Percentiles rank a stretch among this genome's conserved stretches.
These are phyloP conservation scores for Hartigia nigra DNA, from an alignment of 2,888 invertebrate genomes.

Conservation along the genomic window DNA sequence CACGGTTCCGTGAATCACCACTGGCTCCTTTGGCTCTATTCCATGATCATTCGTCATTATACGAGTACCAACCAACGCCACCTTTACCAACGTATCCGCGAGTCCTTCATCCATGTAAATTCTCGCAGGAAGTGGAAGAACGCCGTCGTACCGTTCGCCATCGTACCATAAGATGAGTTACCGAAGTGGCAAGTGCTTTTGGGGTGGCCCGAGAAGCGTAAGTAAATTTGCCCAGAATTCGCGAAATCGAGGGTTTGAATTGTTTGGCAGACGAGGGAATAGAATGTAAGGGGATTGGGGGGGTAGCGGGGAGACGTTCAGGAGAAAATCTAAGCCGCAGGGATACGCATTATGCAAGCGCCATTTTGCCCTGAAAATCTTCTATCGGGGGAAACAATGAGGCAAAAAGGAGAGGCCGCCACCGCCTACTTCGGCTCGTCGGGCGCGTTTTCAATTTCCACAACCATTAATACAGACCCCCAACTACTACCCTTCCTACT, in stretches of 20 bases:
- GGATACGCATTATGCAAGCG: neutral
- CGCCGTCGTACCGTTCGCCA: neutral
- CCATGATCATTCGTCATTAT: conserved; percentile 3
- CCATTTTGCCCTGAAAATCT: conserved; percentile 9
- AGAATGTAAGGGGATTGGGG: neutral
- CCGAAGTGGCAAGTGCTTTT: neutral
- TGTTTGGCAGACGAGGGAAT: neutral
- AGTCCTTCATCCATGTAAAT: neutral
- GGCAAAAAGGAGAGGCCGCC: conserved; percentile 18
- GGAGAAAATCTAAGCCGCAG: neutral
- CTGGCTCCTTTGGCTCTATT: conserved; percentile 6
- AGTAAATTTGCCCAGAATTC: neutral
- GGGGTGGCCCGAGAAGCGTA: neutral
- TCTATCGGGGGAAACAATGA: conserved; percentile 6
- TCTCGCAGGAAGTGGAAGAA: neutral
- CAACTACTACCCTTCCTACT: conserved; percentile 35
- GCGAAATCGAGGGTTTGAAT: neutral
- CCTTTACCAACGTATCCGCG: neutral
- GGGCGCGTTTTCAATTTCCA: conserved; percentile 63
- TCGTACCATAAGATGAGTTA: neutral
- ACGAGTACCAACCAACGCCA: neutral
- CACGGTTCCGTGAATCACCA: conserved; percentile 35
- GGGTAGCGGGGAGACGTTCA: neutral
- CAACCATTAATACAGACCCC: conserved; percentile 58
- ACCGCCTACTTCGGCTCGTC: conserved; percentile 25